Evolutionary conservation across 2,888 invertebrate genomes (phyloP).

Genomic region (Gastrophysa polygoni): DNA sequence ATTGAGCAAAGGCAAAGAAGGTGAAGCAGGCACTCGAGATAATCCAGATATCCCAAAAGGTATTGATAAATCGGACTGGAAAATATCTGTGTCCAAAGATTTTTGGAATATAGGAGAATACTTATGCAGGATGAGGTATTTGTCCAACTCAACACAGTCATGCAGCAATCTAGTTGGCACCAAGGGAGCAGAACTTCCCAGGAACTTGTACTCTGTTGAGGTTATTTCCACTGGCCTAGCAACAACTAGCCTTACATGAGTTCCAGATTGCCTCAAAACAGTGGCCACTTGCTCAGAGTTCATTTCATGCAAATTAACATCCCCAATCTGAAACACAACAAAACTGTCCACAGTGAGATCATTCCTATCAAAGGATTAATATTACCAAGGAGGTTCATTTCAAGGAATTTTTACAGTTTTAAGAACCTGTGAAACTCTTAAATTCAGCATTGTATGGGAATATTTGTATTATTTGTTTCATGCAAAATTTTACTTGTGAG

Average conservation of each 20-base stretch:
- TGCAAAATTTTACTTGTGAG: too few relatives aligned
- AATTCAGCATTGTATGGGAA: too few relatives aligned
- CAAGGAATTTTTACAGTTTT: too few relatives aligned
- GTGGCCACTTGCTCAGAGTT: conserved; percentile 97
- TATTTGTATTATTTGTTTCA: too few relatives aligned
- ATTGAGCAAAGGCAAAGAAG: conserved; percentile 60
- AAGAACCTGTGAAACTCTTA: too few relatives aligned
- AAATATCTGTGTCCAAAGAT: conserved; percentile 43
- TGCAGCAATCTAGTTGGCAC: conserved; percentile 77
- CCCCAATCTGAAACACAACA: conserved; percentile 53
- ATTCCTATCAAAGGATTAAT: background rate
- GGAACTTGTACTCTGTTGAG: conserved; percentile 63
- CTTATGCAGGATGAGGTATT: conserved; percentile 83
- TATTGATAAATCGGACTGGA: conserved; percentile 56
- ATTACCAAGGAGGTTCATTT: too few relatives aligned
- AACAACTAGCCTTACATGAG: conserved; percentile 92
- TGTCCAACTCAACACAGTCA: conserved; percentile 85
- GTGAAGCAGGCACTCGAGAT: conserved; percentile 56
- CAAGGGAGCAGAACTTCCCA: conserved; percentile 65
- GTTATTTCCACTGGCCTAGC: conserved; percentile 87
- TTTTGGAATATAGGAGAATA: conserved; percentile 72
- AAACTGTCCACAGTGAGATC: background rate
- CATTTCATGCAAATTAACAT: conserved; percentile 88
- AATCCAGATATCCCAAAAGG: conserved; percentile 46
- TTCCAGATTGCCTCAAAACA: conserved; percentile 93